A percentile compares a stretch with the other conserved stretches of the same genome.
phyloP scores from a whole-genome alignment of 2,113 vertebrate species.

The Fregata magnificens region DNA sequence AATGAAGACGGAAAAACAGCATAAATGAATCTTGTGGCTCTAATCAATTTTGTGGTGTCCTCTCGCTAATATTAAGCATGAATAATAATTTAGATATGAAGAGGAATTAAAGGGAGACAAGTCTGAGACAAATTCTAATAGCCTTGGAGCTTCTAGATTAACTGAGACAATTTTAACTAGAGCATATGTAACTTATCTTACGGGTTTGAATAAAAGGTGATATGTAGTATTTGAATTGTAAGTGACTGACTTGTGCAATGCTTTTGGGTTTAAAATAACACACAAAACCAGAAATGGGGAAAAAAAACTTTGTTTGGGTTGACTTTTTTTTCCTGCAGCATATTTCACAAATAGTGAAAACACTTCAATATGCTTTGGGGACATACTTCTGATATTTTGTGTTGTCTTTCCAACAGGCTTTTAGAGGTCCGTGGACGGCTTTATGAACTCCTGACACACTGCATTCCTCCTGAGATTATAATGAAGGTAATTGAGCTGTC shows the following conservation, averaged over 20 bases:
- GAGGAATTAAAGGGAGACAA: not conserved
- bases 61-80: not conserved
- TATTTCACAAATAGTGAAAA: not conserved
- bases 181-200: not conserved
- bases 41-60: not conserved
- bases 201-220: not conserved
- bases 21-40: not conserved
- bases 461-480: slow-evolving; percentile 95
- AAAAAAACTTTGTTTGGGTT: not conserved
- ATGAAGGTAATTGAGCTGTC: slow-evolving; percentile 85
- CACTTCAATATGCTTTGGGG: not conserved
- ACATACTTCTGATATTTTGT: not conserved
- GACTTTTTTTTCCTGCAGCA: not conserved
- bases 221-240: not conserved
- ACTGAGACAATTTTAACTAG: not conserved
- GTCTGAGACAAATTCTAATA: not conserved
- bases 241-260: not conserved
- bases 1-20: not conserved
- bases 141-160: not conserved
- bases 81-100: not conserved
- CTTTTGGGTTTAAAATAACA: not conserved
- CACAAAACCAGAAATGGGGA: not conserved
- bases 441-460: slow-evolving; percentile 95
- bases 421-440: slow-evolving; percentile 92
- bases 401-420: slow-evolving; percentile 77